Base-by-base conservation (phyloP, 2,888 invertebrate genomes). In the Horisme vitalbata region DNA sequence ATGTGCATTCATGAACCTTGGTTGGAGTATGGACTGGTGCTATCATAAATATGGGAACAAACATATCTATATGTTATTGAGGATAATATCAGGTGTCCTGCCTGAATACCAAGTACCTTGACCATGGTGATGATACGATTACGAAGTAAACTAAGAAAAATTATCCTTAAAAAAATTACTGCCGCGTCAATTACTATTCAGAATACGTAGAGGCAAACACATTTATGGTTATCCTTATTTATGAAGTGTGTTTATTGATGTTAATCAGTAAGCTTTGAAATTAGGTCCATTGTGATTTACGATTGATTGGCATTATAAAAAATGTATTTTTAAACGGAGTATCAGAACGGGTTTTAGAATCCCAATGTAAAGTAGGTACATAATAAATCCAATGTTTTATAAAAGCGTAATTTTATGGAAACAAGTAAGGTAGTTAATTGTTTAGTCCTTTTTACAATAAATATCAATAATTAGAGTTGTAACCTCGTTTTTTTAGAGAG, bases 181-280 rank as follows among this genome's bases (percentile, higher is more conserved):
- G 28, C 28, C 37, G 31, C 33, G 15, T 46, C 31, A 37, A 49
- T 56, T 47, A 32, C 26, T 20, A 58, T 53, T 53, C 55, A 44
- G 5, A 37, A 38, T 43, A 38, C 52, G 47, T 49, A 11, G 48
- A 43, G 44, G 48, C 23, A 46, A 49, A 44, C 45, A 27, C 31
- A 46, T 37, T 31, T 15, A 47, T 45, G 37, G n/a, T 46, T 59
- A 49, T 56, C 56, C 56, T 52, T 35, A 39, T 37, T 30, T 30
- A 41, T 41, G 15, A 13, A 14, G 21, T 35, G 10, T 51, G 24
- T 24, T 33, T 8, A 26, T 28, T 9, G 18, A 18, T 31, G 18
- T 6, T 26, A 11, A 11, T 27, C 27, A 11, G 13, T 11, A 26
- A 5, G 3, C 10, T 26, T 26, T 26, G 10, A 11, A 26, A 26